A percentile compares a stretch with the other conserved stretches of the same genome.
Evolutionary conservation across 1,140 invertebrate species (phyloP).

Genomic region (Drosophila seguyi): DNA sequence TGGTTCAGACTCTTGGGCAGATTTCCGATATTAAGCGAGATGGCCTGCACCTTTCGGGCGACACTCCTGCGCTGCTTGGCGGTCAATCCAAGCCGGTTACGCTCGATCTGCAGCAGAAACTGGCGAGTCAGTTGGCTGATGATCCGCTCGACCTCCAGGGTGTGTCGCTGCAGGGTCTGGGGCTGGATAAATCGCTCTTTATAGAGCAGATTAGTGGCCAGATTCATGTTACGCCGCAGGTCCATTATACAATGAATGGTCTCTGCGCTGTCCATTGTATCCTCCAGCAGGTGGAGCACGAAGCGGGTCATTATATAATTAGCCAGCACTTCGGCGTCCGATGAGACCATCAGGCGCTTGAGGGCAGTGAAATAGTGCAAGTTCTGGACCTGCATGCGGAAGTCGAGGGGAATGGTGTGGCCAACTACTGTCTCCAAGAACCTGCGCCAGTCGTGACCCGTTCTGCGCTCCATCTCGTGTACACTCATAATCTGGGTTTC

Average conservation of each 20-base stretch:
- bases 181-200: constrained; percentile 39
- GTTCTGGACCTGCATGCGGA: constrained; percentile 18
- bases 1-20: constrained; percentile 45
- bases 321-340: constrained; percentile 42
- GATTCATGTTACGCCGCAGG: constrained; percentile 54
- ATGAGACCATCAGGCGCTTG: constrained; percentile 23
- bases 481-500: constrained; percentile 16
- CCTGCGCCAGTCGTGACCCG: constrained; percentile 34
- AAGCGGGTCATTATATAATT: constrained; percentile 74
- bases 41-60: constrained; percentile 28
- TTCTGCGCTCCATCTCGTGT: constrained; percentile 5
- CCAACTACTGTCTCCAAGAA: constrained; percentile 43
- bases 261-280: constrained; percentile 23
- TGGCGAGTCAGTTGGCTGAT: constrained; percentile 41
- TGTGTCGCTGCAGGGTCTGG: neutral
- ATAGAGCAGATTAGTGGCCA: constrained; percentile 60
- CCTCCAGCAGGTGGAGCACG: constrained; percentile 27
- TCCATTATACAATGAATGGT: constrained; percentile 47
- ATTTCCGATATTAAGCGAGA: constrained; percentile 72
- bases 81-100: constrained; percentile 32
- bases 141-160: constrained; percentile 9
- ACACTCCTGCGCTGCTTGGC: constrained; percentile 1
- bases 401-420: neutral
- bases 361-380: constrained; percentile 34
- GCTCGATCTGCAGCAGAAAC: constrained; percentile 30